These are phyloP conservation scores for Clunio marinus DNA, from an alignment of 2,888 invertebrate species.

Conservation along the genomic window DNA sequence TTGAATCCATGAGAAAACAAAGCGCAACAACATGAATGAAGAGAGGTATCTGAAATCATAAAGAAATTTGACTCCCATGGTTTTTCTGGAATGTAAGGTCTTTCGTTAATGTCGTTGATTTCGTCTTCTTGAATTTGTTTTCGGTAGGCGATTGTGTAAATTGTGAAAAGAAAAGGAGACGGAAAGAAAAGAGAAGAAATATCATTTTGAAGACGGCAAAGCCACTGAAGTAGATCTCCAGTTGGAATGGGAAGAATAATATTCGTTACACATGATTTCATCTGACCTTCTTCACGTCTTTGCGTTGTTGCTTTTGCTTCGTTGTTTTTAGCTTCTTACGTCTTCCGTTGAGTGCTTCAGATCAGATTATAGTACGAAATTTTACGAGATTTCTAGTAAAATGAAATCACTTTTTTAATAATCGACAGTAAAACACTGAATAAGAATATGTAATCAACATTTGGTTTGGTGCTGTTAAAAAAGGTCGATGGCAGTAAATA, in stretches of 20 bases:
- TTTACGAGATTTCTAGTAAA: background rate
- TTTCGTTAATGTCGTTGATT: background rate
- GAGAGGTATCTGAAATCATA: background rate
- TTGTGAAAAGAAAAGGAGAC: no score
- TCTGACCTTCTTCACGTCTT: conserved; percentile 24
- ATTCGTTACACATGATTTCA: conserved; percentile 34
- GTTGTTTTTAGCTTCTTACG: background rate
- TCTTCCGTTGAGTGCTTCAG: background rate
- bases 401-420: background rate
- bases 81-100: conserved; percentile 16
- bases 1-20: conserved; percentile 24
- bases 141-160: conserved; percentile 13
- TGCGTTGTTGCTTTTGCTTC: background rate
- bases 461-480: background rate
- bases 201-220: conserved; percentile 9
- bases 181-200: background rate
- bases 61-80: conserved; percentile 35
- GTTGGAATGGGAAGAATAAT: background rate
- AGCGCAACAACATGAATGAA: background rate
- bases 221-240: conserved; percentile 32
- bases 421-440: background rate
- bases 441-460: background rate
- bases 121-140: background rate
- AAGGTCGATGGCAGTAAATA: background rate
- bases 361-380: background rate